Conservation (phyloP, 2,797 vertebrate genomes). For the Tenualosa ilisha region DNA sequence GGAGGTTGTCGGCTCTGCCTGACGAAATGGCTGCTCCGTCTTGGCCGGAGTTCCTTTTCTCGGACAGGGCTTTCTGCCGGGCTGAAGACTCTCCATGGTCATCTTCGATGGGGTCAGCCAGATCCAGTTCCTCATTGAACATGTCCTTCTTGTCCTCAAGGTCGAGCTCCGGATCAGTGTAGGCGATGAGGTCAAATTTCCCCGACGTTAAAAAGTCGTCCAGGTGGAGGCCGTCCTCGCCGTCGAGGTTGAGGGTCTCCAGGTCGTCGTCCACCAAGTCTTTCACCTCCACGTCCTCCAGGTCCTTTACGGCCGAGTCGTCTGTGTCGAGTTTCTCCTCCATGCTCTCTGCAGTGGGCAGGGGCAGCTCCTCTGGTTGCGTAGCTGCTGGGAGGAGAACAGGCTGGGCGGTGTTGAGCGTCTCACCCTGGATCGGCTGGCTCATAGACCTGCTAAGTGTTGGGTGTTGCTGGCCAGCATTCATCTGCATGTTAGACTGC, state of each 20-base stretch:
- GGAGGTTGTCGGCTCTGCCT: conserved; percentile 67
- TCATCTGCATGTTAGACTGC: conserved; percentile 54
- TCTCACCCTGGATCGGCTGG: conserved; percentile 63
- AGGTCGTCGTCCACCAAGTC: conserved; percentile 93
- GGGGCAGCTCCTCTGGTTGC: conserved; percentile 56
- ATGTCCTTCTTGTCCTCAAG: conserved; percentile 94
- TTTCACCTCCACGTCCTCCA: conserved; percentile 96
- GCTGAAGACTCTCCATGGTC: conserved; percentile 74
- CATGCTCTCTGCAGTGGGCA: conserved; percentile 69
- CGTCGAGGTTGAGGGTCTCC: conserved; percentile 91
- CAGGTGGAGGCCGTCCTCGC: conserved; percentile 92
- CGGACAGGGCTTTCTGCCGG: conserved; percentile 51
- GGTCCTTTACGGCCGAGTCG: conserved; percentile 92
- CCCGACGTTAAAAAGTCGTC: conserved; percentile 92
- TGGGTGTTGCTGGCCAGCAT: conserved; percentile 66
- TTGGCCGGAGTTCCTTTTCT: conserved; percentile 45
- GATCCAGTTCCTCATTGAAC: conserved; percentile 94
- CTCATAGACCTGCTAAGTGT: conserved; percentile 65
- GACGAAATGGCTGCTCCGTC: conserved; percentile 42
- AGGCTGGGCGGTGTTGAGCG: conserved; percentile 63
- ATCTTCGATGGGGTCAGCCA: conserved; percentile 84
- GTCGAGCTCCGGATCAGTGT: conserved; percentile 94
- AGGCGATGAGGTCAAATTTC: conserved; percentile 96
- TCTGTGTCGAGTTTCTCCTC: conserved; percentile 91
- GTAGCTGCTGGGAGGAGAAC: conserved; percentile 53